Conservation (phyloP, 2,888 invertebrate genomes). For the Xestobium rufovillosum region DNA sequence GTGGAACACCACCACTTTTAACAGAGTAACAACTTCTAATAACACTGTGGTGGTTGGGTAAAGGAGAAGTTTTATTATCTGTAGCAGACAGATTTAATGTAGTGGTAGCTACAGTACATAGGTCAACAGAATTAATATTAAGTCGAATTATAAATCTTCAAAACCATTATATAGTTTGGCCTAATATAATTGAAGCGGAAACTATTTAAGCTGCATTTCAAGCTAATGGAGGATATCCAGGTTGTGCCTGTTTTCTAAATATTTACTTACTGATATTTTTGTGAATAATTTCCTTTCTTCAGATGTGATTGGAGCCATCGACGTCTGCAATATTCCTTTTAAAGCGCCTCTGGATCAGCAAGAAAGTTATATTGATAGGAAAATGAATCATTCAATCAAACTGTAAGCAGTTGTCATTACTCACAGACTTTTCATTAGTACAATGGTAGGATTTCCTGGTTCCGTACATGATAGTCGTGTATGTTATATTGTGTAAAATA, state of each 20-base stretch:
- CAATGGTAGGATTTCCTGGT: not conserved
- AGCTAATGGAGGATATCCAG: too few species aligned
- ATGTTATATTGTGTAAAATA: too few species aligned
- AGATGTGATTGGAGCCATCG: not conserved
- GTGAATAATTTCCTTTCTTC: too few species aligned
- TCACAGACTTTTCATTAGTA: not conserved
- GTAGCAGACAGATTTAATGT: conserved; percentile 17
- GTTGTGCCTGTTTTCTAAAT: too few species aligned
- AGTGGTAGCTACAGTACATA: conserved; percentile 12
- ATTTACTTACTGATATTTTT: too few species aligned
- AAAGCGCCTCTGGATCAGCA: not conserved
- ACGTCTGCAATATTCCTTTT: conserved; percentile 1
- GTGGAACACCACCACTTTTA: conserved; percentile 7
- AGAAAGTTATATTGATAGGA: not conserved
- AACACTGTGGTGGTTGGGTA: conserved; percentile 17
- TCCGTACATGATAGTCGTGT: not conserved
- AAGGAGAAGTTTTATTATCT: conserved; percentile 14
- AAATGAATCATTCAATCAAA: not conserved
- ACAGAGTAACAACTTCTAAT: conserved; percentile 12
- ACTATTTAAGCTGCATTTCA: not conserved
- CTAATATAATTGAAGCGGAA: not conserved
- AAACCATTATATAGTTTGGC: conserved; percentile 15
- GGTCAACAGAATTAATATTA: conserved; percentile 8
- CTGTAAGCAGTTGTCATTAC: conserved; percentile 2
- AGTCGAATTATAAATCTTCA: conserved; percentile 6